Base-by-base conservation (phyloP, 2,888 invertebrate species). In the Anorthoa munda region DNA sequence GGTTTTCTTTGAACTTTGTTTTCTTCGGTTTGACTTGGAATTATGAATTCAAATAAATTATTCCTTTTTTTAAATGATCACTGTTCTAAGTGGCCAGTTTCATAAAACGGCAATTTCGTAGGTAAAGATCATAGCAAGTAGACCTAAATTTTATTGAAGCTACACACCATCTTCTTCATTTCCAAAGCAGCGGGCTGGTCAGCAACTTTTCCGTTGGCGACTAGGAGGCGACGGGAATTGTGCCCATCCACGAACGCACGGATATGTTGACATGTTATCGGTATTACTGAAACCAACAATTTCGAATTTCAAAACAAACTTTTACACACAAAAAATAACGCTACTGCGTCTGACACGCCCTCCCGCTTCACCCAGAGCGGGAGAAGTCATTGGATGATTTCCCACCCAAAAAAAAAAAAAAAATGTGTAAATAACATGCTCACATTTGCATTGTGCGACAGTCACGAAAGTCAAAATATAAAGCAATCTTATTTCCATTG, bases 401-500 rank as follows among this genome's bases (percentile, higher is more conserved):
- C n/a, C n/a, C n/a, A n/a, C n/a, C n/a, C n/a, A n/a, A n/a, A n/a
- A n/a, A n/a, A n/a, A n/a, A n/a, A n/a, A n/a, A n/a, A n/a, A n/a
- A n/a, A n/a, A n/a, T n/a, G n/a, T n/a, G n/a, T n/a, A n/a, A n/a
- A n/a, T 58, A 81, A 56, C 53, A 68, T 63, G 89, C 93, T 85
- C 81, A 93, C 93, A 82, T 86, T 89, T 87, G 68, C 88, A 79
- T 61, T 91, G 88, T 58, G 83, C 82, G 45, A 86, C 68, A 48
- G 85, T 80, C 39, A 87, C 18, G 17, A 90, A 82, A 68, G 84
- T 77, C 70, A 93, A 88, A 84, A 94, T 61, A 83, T 90, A 84
- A 56, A 93, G 64, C 74, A 89, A 81, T 72, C 88, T 88, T 60
- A 84, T 71, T 66, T 84, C 86, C 94, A 94, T 94, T 90, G 90